These are phyloP conservation scores for Bombus soroeensis DNA, from an alignment of 1,140 invertebrate genomes.

Conservation along the genomic window DNA sequence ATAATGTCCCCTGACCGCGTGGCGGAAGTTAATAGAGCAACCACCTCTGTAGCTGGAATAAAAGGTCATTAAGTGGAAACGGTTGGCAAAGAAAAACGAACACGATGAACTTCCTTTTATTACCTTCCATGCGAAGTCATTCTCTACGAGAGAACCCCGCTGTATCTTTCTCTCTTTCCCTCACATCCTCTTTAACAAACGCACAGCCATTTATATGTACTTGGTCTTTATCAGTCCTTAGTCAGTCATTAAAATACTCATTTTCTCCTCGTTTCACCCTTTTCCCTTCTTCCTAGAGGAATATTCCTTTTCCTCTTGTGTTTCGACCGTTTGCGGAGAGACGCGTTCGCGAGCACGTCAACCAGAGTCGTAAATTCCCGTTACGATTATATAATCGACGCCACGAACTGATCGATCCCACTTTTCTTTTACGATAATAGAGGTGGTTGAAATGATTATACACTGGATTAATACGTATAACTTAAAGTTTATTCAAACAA, in stretches of 20 bases:
- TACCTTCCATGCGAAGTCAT: not conserved
- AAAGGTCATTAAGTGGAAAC: conserved; percentile 26
- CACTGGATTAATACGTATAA: no score
- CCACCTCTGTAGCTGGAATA: not conserved
- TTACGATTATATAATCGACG: no score
- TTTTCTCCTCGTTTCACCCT: not conserved
- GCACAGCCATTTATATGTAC: not conserved
- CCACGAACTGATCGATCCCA: no score
- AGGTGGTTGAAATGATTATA: no score
- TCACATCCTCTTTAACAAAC: not conserved
- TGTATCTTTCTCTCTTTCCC: not conserved
- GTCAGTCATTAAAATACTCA: not conserved
- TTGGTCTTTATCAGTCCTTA: not conserved
- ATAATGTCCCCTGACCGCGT: not conserved
- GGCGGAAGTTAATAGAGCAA: conserved; percentile 27
- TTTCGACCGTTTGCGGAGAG: no score
- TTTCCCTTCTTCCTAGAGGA: no score
- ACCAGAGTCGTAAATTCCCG: no score
- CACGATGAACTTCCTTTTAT: conserved; percentile 15
- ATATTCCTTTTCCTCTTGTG: not conserved
- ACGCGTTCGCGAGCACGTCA: no score
- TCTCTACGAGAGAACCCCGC: no score
- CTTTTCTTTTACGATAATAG: no score
- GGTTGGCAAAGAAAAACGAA: not conserved
- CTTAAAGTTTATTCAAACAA: no score